These are phyloP conservation scores for Suncus etruscus DNA, from an alignment of 2,113 vertebrate genomes.

Conservation along the genomic window DNA sequence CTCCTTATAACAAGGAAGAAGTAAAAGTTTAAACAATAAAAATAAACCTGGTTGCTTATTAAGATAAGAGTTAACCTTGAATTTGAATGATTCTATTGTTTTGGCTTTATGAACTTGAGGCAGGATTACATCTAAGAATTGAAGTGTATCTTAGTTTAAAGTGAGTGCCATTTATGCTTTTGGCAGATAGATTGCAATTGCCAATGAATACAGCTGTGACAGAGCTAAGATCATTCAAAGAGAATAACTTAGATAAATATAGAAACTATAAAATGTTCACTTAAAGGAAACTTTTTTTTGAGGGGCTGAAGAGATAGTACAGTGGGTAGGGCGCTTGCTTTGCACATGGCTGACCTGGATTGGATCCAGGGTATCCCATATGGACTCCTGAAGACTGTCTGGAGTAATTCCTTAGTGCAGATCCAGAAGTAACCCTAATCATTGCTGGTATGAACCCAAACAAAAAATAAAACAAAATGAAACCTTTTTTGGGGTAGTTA, in stretches of 20 bases:
- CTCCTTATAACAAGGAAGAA: slow-evolving; percentile 58
- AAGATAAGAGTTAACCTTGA: slow-evolving; percentile 64
- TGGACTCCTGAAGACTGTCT: too few relatives aligned
- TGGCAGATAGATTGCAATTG: background rate
- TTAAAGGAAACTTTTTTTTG: slow-evolving; percentile 20
- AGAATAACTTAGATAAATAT: slow-evolving; percentile 44
- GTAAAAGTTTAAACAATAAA: slow-evolving; percentile 57
- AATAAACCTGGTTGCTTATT: slow-evolving; percentile 5
- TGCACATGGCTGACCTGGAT: too few relatives aligned
- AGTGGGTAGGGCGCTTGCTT: too few relatives aligned
- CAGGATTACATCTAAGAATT: background rate
- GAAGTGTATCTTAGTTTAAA: slow-evolving; percentile 47
- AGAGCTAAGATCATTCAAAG: slow-evolving; percentile 34
- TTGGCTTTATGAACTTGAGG: slow-evolving; percentile 50
- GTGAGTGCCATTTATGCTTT: slow-evolving; percentile 47
- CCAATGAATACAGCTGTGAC: slow-evolving; percentile 26
- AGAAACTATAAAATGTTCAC: slow-evolving; percentile 43
- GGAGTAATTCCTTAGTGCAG: too few relatives aligned
- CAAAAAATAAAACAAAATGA: too few relatives aligned
- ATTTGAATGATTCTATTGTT: slow-evolving; percentile 55
- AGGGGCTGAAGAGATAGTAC: too few relatives aligned
- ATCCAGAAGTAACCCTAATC: too few relatives aligned
- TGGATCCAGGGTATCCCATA: too few relatives aligned
- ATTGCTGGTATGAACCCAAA: too few relatives aligned
- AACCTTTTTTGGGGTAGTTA: too few relatives aligned